Evolutionary conservation across 1,140 invertebrate genomes (phyloP), one percentile per base, ranked within the genome.

Genomic region (Arctopsyche grandis): DNA sequence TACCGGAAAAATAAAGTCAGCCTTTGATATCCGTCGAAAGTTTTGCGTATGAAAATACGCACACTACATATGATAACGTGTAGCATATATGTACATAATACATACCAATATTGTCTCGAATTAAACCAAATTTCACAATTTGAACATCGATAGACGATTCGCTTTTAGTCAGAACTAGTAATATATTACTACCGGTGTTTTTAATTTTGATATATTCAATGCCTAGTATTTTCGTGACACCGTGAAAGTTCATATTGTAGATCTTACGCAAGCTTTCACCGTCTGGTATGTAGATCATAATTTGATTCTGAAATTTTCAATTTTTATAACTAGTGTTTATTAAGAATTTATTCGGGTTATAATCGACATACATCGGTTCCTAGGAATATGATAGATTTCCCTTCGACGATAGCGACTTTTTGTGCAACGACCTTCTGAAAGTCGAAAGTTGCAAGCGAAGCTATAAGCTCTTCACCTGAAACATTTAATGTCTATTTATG

Each of bases 391-490:
- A 79, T 56, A 70, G 26, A 56, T 22, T 69, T 38, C 16, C 78
- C 75, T 22, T 81, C 78, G n/a, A 81, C 44, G 38, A 29, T 22
- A 9, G 46, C 75, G 5, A 75, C 75, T 26, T 38, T 56, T 5
- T 24, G 74, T 12, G 56, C 56, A 16, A 43, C 22, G 10, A 77
- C 46, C 12, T 78, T 77, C 38, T 43, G 26, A 52, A 81, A 81
- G 69, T 81, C 69, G 48, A 69, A 81, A 9, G 52, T 77, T 19
- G 16, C 46, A 24, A 44, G 22, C 5, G 74, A 46, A 0, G 22
- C 14, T 10, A 77, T 44, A 7, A 81, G 77, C 44, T 79, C 75
- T 19, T 77, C 79, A 52, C 56, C 80, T 81, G 48, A 75, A 81
- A 81, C 70, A 69, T 9, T 69, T 10, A 69, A 5, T 69, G n/a